These are phyloP conservation scores for Spinus olivaceus DNA, from an alignment of 2,797 vertebrate species.

Conservation along the genomic window DNA sequence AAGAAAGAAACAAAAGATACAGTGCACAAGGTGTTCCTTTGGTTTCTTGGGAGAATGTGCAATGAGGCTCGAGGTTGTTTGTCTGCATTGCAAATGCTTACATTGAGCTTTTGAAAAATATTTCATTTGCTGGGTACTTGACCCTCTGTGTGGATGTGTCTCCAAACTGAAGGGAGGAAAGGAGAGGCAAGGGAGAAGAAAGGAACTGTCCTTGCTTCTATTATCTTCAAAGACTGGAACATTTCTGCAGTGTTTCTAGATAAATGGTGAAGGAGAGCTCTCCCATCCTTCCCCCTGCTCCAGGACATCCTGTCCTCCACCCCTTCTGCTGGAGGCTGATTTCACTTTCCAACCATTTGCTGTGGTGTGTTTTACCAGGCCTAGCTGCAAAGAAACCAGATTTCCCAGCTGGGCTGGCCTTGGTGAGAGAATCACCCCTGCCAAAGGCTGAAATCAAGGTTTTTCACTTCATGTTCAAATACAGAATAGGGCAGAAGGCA, in stretches of 20 bases:
- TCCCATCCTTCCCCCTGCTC: not conserved
- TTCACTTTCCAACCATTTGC: not conserved
- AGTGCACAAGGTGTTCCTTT: not conserved
- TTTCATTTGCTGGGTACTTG: constrained; percentile 30
- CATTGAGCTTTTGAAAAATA: constrained; percentile 13
- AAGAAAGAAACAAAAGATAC: not conserved
- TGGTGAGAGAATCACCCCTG: not conserved
- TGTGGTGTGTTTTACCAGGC: not conserved
- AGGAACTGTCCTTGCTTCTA: not conserved
- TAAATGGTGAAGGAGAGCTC: not conserved
- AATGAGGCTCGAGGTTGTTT: not conserved
- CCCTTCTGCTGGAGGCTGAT: not conserved
- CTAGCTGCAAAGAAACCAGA: constrained; percentile 14
- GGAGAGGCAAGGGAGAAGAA: constrained; percentile 11
- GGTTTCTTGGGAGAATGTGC: constrained; percentile 5
- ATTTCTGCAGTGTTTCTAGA: not conserved
- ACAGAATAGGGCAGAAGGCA: not conserved
- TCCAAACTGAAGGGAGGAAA: constrained; percentile 24
- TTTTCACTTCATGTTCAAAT: not conserved
- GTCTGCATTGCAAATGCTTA: not conserved
- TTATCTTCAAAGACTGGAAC: not conserved
- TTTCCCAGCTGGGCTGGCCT: constrained; percentile 7
- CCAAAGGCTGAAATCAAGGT: not conserved
- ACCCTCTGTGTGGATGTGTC: not conserved
- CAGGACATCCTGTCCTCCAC: rapidly evolving